phyloP scores from a whole-genome alignment of 2,113 vertebrate species.

The Passer montanus region DNA sequence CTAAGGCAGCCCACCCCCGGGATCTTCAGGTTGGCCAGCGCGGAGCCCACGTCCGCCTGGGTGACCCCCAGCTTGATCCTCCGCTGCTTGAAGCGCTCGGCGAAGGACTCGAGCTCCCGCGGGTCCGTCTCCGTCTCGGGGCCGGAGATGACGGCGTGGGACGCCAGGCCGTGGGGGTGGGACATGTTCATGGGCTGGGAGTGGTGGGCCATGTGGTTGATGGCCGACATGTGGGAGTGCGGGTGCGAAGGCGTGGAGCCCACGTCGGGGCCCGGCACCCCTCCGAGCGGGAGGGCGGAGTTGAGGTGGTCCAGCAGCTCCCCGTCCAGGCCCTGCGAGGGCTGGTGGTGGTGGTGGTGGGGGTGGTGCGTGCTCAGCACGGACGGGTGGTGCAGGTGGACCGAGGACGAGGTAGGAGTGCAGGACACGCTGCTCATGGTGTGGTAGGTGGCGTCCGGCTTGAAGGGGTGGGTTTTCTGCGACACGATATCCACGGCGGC shows the following conservation, averaged over 20 bases:
- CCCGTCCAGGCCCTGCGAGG: slow-evolving; percentile 84
- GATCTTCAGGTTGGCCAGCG: slow-evolving; percentile 92
- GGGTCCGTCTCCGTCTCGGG: slow-evolving; percentile 88
- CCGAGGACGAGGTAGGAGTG: slow-evolving; percentile 86
- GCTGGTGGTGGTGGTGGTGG: slow-evolving; percentile 83
- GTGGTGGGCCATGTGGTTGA: slow-evolving; percentile 78
- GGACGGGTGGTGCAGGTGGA: slow-evolving; percentile 89
- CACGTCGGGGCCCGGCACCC: slow-evolving; percentile 85
- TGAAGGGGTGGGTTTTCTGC: slow-evolving; percentile 92
- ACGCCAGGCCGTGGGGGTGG: slow-evolving; percentile 80
- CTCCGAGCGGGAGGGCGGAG: slow-evolving; percentile 81
- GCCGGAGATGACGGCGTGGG: slow-evolving; percentile 76
- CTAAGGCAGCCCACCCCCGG: slow-evolving; percentile 91
- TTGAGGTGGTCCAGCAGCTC: slow-evolving; percentile 91
- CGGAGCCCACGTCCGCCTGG: slow-evolving; percentile 90
- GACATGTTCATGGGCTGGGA: slow-evolving; percentile 83
- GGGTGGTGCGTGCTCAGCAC: slow-evolving; percentile 84
- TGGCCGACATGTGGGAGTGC: slow-evolving; percentile 88
- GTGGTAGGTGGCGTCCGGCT: slow-evolving; percentile 93
- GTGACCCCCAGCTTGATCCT: slow-evolving; percentile 93
- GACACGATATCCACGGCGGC: slow-evolving; percentile 91
- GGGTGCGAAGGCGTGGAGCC: slow-evolving; percentile 85
- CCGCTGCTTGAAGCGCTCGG: slow-evolving; percentile 91
- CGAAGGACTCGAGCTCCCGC: slow-evolving; percentile 90
- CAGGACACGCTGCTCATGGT: slow-evolving; percentile 94